Percentiles rank a stretch among this genome's conserved stretches.
Conservation (phyloP, 2,797 vertebrate genomes). For the Jordanella pulchra region DNA sequence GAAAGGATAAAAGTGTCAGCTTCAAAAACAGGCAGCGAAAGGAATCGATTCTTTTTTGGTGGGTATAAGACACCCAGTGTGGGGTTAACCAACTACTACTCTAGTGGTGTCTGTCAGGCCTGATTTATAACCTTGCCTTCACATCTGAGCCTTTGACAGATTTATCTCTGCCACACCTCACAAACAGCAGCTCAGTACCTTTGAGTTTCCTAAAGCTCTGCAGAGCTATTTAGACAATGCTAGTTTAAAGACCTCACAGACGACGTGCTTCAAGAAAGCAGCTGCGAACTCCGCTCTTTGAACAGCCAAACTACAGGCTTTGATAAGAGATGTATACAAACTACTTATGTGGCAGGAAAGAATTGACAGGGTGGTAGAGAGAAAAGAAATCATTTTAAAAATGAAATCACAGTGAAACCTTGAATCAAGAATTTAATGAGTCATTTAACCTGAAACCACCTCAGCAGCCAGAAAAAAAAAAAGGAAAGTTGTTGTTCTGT, state of each 20-base stretch:
- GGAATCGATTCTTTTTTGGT: slow-evolving; percentile 15
- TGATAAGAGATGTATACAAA: slow-evolving; percentile 1
- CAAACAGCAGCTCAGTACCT: slow-evolving; percentile 33
- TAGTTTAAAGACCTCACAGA: slow-evolving; percentile 48
- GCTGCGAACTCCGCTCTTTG: slow-evolving; percentile 30
- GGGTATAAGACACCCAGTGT: slow-evolving; percentile 33
- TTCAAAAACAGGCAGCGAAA: slow-evolving; percentile 19
- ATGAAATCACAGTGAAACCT: no score
- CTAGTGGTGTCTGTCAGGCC: slow-evolving; percentile 18
- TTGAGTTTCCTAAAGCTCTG: slow-evolving; percentile 32
- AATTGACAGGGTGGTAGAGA: neutral
- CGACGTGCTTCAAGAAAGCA: slow-evolving; percentile 30
- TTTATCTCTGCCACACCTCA: slow-evolving; percentile 59
- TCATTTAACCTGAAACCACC: slow-evolving; percentile 2
- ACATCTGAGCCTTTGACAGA: slow-evolving; percentile 47
- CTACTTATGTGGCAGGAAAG: slow-evolving; percentile 1
- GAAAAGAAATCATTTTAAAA: neutral
- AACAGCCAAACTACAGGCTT: slow-evolving; percentile 27
- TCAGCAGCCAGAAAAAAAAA: neutral
- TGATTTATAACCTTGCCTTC: slow-evolving; percentile 38
- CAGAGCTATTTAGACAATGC: slow-evolving; percentile 39
- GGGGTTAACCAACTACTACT: slow-evolving; percentile 34
- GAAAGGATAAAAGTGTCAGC: neutral
- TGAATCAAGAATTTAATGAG: neutral
- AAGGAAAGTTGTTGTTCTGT: neutral